Evolutionary conservation across 2,888 invertebrate genomes (phyloP), one percentile per base, ranked within the genome.

Genomic region (Branchellion lobata): DNA sequence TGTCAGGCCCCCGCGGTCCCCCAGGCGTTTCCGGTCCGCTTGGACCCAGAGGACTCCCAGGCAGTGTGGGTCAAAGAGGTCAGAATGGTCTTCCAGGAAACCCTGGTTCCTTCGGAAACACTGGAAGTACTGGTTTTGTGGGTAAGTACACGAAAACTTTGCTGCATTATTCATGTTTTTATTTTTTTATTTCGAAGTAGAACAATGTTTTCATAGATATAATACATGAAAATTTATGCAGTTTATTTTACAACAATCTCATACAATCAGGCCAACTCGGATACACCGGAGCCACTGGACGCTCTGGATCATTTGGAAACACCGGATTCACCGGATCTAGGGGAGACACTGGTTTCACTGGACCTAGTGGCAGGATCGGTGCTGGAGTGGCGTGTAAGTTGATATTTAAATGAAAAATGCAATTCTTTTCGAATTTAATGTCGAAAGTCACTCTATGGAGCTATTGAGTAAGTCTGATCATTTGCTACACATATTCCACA

Each of bases 1-100:
- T 90, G 1, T 33, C 61, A 8, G 81, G 81, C 29, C 21, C 14
- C 18, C 53, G 36, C 47, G 81, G 81, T 91, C 81, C 90, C 1
- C 53, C 73, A 18, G 81, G 81, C n/a, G 1, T 31, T 5, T 47
- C 53, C 29, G 81, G 81, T 21, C 33, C n/a, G 8, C 8, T 29
- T 11, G 79, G 79, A 21, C 57, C 57, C n/a, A 18, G 34, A 29
- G 79, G 79, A 34, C 34, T 47, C 57, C 14, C 65, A 29, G 80
- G 80, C 53, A 2, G 5, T 8, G 65, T n/a, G 1, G 78, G 78
- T 3, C 68, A 27, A 5, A 40, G 29, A 33, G 78, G 78, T 8
- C 65, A 61, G 11, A 29, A 2, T n/a, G 79, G 79, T 53, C 5
- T n/a, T 40, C 40, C 71, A 34, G 82, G 82, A 27, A 75, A 71